Evolutionary conservation across 2,113 vertebrate genomes (phyloP).

Genomic region (Dolichotis patagonum): DNA sequence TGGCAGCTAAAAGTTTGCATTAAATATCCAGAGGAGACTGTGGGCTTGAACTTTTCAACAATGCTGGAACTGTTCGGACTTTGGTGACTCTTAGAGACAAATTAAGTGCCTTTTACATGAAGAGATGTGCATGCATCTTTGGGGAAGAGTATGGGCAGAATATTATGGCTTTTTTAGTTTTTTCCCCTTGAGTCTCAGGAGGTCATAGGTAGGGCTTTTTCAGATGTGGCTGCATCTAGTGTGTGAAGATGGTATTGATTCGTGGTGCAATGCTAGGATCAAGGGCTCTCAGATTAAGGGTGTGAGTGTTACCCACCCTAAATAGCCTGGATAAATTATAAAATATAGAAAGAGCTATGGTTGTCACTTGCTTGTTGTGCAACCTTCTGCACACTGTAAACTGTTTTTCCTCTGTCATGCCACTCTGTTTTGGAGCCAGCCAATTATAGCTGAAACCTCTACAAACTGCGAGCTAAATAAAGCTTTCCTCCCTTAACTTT

Average conservation of each 20-base stretch:
- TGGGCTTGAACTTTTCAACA: neutral
- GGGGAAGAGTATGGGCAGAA: neutral
- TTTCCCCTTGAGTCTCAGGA: neutral
- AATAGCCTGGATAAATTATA: neutral
- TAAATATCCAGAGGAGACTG: neutral
- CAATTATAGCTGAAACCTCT: neutral
- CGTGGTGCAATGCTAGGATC: neutral
- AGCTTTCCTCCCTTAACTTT: neutral
- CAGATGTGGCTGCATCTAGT: neutral
- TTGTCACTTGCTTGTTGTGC: neutral
- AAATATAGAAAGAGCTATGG: neutral
- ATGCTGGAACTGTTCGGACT: neutral
- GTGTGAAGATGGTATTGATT: neutral
- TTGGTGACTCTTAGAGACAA: neutral
- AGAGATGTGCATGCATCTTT: neutral
- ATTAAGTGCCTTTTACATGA: neutral
- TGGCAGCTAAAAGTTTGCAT: neutral
- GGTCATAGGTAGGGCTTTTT: neutral
- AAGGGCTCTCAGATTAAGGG: neutral
- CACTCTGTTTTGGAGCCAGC: neutral
- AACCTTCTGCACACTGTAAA: neutral
- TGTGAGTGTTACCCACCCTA: neutral
- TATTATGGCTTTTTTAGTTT: neutral
- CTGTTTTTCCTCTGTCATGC: neutral
- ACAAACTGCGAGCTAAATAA: neutral